phyloP scores from a whole-genome alignment of 2,113 vertebrate species.

The Myrmecophaga tridactyla region DNA sequence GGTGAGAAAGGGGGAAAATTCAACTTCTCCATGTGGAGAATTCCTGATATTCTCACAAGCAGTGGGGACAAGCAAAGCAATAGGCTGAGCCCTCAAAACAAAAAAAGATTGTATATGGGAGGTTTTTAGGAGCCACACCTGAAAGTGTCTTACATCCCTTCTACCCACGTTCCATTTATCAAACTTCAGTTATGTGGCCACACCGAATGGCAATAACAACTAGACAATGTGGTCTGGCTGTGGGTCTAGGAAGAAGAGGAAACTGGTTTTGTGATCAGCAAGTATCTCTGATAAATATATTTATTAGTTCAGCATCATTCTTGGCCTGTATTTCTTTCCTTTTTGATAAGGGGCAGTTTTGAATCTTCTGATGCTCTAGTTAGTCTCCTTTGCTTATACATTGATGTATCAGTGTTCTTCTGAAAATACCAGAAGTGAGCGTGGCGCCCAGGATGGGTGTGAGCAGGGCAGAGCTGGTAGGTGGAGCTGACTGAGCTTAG shows the following conservation, averaged over 20 bases:
- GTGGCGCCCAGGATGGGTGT: neutral
- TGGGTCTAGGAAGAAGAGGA: neutral
- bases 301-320: neutral
- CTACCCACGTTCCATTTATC: neutral
- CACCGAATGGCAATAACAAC: neutral
- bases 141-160: neutral
- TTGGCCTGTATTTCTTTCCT: neutral
- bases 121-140: neutral
- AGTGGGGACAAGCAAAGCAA: no score
- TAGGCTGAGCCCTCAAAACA: no score
- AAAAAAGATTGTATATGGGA: neutral
- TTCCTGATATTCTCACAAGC: no score
- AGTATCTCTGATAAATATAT: neutral
- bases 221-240: neutral
- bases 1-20: no score
- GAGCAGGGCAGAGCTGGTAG: neutral
- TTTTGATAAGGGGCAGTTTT: neutral
- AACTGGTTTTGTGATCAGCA: neutral
- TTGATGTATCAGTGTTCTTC: neutral
- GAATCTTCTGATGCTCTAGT: neutral
- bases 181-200: neutral
- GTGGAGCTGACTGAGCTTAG: neutral
- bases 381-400: neutral
- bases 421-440: neutral
- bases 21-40: no score